phyloP scores from a whole-genome alignment of 2,888 invertebrate genomes.

The Brenthis hecate region DNA sequence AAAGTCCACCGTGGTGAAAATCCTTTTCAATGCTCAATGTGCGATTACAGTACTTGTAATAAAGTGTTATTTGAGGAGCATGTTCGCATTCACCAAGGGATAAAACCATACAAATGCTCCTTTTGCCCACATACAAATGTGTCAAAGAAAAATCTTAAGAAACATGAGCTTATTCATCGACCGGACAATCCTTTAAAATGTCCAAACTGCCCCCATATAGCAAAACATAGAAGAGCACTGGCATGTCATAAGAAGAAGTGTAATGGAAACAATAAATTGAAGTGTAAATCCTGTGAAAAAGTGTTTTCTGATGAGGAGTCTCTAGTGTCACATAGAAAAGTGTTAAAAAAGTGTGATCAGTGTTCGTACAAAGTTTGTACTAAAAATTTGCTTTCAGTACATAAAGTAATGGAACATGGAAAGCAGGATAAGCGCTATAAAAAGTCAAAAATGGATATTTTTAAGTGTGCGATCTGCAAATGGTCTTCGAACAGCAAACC shows the following conservation, averaged over 20 bases:
- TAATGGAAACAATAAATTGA: slow-evolving; percentile 24
- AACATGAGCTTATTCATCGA: slow-evolving; percentile 63
- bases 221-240: slow-evolving; percentile 49
- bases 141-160: slow-evolving; percentile 67
- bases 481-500: slow-evolving; percentile 54
- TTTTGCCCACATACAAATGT: slow-evolving; percentile 62
- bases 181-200: slow-evolving; percentile 62
- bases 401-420: slow-evolving; percentile 39
- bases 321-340: slow-evolving; percentile 26
- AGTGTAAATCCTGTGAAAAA: slow-evolving; percentile 34
- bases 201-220: slow-evolving; percentile 55
- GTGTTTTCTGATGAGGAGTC: slow-evolving; percentile 30
- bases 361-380: slow-evolving; percentile 44
- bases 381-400: slow-evolving; percentile 36
- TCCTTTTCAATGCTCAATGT: slow-evolving; percentile 68
- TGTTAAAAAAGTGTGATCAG: slow-evolving; percentile 40
- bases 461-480: slow-evolving; percentile 53
- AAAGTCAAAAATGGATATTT: slow-evolving; percentile 41
- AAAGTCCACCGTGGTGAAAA: slow-evolving; percentile 62
- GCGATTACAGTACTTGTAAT: slow-evolving; percentile 68
- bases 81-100: slow-evolving; percentile 63
- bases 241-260: slow-evolving; percentile 47
- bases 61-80: slow-evolving; percentile 66
- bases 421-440: slow-evolving; percentile 26
- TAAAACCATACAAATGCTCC: slow-evolving; percentile 68